These are phyloP conservation scores for Odontocolon sp. DNA, from an alignment of 2,888 invertebrate genomes.

Conservation along the genomic window DNA sequence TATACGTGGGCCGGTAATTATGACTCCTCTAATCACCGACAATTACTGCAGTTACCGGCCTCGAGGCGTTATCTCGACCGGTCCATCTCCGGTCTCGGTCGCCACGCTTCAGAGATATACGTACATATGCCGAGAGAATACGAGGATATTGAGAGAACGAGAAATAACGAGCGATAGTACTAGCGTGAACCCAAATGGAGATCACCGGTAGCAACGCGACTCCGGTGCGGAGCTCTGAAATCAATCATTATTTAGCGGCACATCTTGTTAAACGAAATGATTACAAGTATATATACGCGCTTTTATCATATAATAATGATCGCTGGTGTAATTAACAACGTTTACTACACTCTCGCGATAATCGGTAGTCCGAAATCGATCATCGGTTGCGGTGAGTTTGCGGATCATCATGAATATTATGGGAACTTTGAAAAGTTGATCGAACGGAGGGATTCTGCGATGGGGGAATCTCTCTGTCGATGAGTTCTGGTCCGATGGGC, in stretches of 20 bases:
- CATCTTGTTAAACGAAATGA: too few species aligned
- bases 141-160: conserved; percentile 44
- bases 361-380: conserved; percentile 55
- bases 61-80: conserved; percentile 77
- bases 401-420: neutral
- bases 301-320: too few species aligned
- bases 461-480: neutral
- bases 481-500: conserved; percentile 21
- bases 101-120: conserved; percentile 53
- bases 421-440: neutral
- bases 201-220: neutral
- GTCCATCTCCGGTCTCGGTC: conserved; percentile 64
- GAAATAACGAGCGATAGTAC: conserved; percentile 41
- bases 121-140: conserved; percentile 23
- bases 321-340: neutral
- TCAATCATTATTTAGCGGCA: neutral
- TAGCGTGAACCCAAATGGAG: neutral
- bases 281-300: too few species aligned
- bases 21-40: conserved; percentile 79
- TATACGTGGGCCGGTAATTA: conserved; percentile 72
- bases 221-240: neutral
- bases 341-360: neutral
- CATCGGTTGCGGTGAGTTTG: conserved; percentile 39
- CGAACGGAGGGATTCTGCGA: neutral
- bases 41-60: conserved; percentile 79